Evolutionary conservation across 1,140 invertebrate species (phyloP), one percentile per base, ranked within the genome.

Genomic region (Anastrepha ludens): DNA sequence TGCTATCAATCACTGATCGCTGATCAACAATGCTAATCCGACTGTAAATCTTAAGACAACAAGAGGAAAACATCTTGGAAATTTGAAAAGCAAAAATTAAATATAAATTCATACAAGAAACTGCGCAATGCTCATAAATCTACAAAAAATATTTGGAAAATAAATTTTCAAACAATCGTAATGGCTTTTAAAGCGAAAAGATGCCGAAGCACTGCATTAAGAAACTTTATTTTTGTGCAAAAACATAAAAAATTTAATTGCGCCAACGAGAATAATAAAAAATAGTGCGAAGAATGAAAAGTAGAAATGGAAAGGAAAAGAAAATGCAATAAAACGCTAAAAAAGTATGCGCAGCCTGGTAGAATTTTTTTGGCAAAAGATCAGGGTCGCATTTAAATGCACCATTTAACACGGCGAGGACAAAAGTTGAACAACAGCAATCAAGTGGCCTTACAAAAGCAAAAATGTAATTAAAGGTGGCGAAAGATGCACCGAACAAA

Each of bases 181-280:
- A 62, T 62, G 15, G 8, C 60, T 29, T 67, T 41, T 44, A 44
- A 74, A 74, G 17, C 11, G 1, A 3, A 47, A 50, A 6, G 5
- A 17, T 5, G n/a, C 13, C 2, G 7, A 5, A 15, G 2, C 6
- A 11, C 64, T 29, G 11, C 29, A 20, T n/a, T 50, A 50, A 55
- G 8, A 78, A 55, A 29, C 47, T 86, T 65, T 86, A 39, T 86
- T 86, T 39, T 86, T 64, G 85, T 86, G 58, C 55, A 86, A 86
- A 86, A 86, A 62, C 59, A 64, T 86, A 86, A 86, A 62, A 86
- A 86, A 47, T 86, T 86, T 86, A 86, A 86, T 86, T 55, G 17
- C 85, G 8, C 7, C n/a, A 47, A 4, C 20, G 39, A 41, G 39
- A 3, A 13, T 11, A 86, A 86, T 86, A 86, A 62, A 86, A 86